Base-by-base conservation (phyloP, 1,140 invertebrate species). In the Papilio xuthus region DNA sequence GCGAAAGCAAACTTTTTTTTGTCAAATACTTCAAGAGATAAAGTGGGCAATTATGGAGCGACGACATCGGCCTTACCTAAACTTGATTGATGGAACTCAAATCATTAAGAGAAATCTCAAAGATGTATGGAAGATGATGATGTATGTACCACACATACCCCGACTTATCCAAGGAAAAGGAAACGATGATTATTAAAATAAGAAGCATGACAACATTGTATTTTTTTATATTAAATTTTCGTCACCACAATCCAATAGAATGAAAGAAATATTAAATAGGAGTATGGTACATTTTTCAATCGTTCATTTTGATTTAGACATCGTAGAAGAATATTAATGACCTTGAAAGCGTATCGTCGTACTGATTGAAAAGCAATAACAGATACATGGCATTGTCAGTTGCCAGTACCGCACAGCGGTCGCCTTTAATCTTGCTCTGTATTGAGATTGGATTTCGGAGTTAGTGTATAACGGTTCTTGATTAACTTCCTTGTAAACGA, bases 401-500 rank as follows among this genome's bases (percentile, higher is more conserved):
- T 60, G 56, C 20, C 56, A 60, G 26, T 67, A 2, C 60, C 60
- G 60, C 26, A 23, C 56, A 13, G 12, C 12, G 23, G 23, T 26
- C 1, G 60, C 60, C 60, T 67, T 67, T 67, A 67, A 67, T 67
- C 60, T 67, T 67, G 26, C 23, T 67, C 26, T 67, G 60, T 47
- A 73, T 73, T 73, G 71, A 73, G 37, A 73, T 73, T 73, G 71
- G 41, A 73, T 47, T 47, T 44, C 10, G 37, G 20, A 47, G n/a
- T 47, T 26, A 28, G 37, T 47, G 20, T 47, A 47, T 73, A 72
- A 20, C 41, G 70, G n/a, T 7, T n/a, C n/a, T 73, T 73, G 71
- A 73, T 73, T 73, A 73, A 73, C 42, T 73, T 44, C 37, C 71
- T 47, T 73, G 71, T 73, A 73, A 47, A 28, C 4, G 71, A 47